Percentiles rank a stretch among this genome's conserved stretches.
These are phyloP conservation scores for Scopus umbretta DNA, from an alignment of 2,113 vertebrate species.

Conservation along the genomic window DNA sequence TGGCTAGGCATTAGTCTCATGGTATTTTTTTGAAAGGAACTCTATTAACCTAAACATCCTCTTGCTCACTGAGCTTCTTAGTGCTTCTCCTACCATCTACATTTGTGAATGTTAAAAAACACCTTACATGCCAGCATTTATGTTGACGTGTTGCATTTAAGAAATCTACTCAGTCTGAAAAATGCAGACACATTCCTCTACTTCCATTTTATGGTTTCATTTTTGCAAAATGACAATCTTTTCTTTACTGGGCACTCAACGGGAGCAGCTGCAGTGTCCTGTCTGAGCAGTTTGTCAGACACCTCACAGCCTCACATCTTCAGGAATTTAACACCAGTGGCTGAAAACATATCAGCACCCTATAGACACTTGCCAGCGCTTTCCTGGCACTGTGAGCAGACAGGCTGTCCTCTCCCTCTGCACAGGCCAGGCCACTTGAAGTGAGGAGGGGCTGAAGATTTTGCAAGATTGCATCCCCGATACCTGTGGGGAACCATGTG, in stretches of 20 bases:
- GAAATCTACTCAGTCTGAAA: not conserved
- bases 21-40: not conserved
- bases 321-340: not conserved
- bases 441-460: not conserved
- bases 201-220: not conserved
- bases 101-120: not conserved
- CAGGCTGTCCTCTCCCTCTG: not conserved
- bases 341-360: not conserved
- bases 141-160: not conserved
- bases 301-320: not conserved
- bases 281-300: not conserved
- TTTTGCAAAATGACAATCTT: not conserved
- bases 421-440: not conserved
- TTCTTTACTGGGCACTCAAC: not conserved
- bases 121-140: not conserved
- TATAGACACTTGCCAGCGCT: not conserved
- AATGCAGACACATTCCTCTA: not conserved
- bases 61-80: not conserved
- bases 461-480: not conserved
- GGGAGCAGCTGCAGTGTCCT: not conserved
- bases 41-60: not conserved
- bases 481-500: not conserved
- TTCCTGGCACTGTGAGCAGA: not conserved
- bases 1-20: not conserved
- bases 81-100: not conserved